Evolutionary conservation across 2,888 invertebrate genomes (phyloP).

Genomic region (Tiliacea aurago): DNA sequence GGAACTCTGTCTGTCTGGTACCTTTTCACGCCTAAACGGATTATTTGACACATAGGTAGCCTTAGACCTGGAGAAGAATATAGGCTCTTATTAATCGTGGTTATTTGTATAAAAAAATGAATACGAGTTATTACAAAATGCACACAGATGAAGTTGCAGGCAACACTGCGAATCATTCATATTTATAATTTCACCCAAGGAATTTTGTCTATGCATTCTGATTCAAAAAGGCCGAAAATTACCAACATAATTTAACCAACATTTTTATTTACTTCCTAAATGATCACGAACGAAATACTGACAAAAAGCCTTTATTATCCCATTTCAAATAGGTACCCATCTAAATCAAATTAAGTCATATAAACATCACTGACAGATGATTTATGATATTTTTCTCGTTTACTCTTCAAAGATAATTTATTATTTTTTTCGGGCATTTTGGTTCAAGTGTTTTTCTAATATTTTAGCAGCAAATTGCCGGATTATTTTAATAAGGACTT

Average conservation of each 20-base stretch:
- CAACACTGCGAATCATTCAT: no score
- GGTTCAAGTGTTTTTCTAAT: constrained; percentile 38
- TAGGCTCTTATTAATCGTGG: no score
- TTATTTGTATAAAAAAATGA: no score
- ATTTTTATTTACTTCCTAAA: constrained; percentile 39
- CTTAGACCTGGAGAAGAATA: no score
- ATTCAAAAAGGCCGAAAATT: neutral
- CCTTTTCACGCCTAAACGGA: no score
- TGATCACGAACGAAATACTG: constrained; percentile 13
- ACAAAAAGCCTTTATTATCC: constrained; percentile 46
- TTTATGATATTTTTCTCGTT: constrained; percentile 64
- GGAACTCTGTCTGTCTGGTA: no score
- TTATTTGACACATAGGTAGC: no score
- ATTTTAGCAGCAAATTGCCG: constrained; percentile 36
- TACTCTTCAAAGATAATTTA: constrained; percentile 61
- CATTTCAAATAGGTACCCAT: constrained; percentile 53
- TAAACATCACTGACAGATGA: constrained; percentile 62
- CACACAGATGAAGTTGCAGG: no score
- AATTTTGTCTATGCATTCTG: neutral
- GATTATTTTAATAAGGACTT: neutral
- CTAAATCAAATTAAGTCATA: constrained; percentile 67
- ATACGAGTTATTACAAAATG: no score
- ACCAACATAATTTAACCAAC: neutral
- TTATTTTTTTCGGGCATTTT: constrained; percentile 50
- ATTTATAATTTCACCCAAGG: no score